These are phyloP conservation scores for Tetragonula clypearis DNA, from an alignment of 1,140 invertebrate genomes.

Conservation along the genomic window DNA sequence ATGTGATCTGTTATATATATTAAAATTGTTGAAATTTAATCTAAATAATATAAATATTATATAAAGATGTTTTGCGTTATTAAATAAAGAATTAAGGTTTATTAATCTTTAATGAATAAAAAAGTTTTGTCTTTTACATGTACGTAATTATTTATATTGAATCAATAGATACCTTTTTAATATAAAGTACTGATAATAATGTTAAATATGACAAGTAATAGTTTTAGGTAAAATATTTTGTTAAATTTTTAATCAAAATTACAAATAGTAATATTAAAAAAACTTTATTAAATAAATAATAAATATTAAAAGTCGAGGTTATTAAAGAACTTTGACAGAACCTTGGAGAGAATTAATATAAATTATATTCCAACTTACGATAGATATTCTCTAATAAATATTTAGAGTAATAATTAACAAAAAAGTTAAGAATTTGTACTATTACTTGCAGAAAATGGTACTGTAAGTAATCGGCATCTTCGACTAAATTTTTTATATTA, in stretches of 20 bases:
- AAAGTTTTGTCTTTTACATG: neutral
- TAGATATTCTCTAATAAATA: neutral
- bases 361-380: neutral
- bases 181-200: neutral
- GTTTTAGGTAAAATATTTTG: neutral
- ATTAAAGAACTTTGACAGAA: neutral
- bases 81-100: constrained; percentile 33
- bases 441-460: neutral
- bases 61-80: neutral
- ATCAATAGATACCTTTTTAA: neutral
- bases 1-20: no score
- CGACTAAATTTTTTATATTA: no score
- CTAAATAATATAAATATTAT: neutral
- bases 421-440: neutral
- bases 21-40: no score
- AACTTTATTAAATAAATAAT: neutral
- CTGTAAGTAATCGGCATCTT: neutral
- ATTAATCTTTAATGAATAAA: neutral
- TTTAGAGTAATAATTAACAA: neutral
- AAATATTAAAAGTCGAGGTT: neutral
- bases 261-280: neutral
- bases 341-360: neutral
- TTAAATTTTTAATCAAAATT: neutral
- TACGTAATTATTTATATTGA: neutral
- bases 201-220: neutral